These are phyloP conservation scores for Ahaetulla prasina DNA, from an alignment of 2,113 vertebrate genomes.

Conservation along the genomic window DNA sequence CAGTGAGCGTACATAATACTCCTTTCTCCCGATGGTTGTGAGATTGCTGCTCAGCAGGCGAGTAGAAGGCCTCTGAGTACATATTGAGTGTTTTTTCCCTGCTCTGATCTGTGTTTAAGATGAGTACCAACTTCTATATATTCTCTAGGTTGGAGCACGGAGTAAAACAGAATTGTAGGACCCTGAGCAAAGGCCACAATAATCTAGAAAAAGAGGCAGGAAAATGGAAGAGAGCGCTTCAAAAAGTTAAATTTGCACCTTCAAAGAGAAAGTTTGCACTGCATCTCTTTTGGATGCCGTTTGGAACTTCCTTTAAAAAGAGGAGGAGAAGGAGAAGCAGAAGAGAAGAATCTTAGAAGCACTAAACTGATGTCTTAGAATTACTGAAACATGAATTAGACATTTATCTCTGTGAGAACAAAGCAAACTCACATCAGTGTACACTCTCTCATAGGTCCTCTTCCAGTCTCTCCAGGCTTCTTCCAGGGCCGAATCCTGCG, in stretches of 20 bases:
- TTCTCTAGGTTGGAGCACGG: not conserved
- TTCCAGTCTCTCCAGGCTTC: constrained; percentile 23
- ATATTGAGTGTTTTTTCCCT: no score
- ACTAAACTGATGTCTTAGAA: not conserved
- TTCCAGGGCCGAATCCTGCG: not conserved
- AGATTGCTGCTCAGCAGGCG: not conserved
- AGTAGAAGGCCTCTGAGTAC: not conserved
- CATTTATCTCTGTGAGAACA: no score
- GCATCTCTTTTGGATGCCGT: not conserved
- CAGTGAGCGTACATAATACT: not conserved
- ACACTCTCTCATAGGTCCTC: not conserved
- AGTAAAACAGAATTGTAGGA: not conserved
- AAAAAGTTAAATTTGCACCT: not conserved
- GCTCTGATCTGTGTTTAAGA: not conserved
- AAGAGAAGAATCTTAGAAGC: not conserved
- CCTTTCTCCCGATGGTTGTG: not conserved
- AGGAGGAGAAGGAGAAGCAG: not conserved
- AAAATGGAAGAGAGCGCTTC: not conserved
- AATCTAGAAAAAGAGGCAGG: not conserved
- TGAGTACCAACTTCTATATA: not conserved
- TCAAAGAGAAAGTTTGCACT: not conserved
- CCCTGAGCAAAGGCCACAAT: not conserved
- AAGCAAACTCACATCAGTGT: not conserved
- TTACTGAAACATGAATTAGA: not conserved
- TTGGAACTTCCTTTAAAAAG: not conserved